Conservation (phyloP, 2,113 vertebrate species). For the Tursiops truncatus region DNA sequence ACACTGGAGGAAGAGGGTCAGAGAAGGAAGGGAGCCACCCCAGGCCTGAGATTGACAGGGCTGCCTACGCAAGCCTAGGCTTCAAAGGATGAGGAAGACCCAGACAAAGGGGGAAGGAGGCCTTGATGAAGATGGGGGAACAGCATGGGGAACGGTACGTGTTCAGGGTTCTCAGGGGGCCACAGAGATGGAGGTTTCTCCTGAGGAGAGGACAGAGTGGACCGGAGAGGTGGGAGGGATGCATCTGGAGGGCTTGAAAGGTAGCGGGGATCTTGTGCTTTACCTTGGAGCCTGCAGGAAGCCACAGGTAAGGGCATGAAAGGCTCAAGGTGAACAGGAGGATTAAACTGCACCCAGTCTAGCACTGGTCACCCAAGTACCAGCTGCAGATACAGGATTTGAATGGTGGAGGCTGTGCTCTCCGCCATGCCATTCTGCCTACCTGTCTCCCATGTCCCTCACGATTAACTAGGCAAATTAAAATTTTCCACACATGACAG, state of each 20-base stretch:
- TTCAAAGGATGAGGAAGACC: not conserved
- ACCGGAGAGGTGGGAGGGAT: not conserved
- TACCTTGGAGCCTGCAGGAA: not conserved
- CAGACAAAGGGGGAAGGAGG: not conserved
- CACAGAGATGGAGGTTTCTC: not conserved
- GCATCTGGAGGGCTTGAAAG: not conserved
- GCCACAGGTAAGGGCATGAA: not conserved
- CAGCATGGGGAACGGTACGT: not conserved
- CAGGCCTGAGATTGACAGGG: not conserved
- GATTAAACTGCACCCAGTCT: not conserved
- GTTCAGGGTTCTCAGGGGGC: not conserved
- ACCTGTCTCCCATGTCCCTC: not conserved
- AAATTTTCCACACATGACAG: not conserved
- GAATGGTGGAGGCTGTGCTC: rapidly evolving
- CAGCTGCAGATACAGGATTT: not conserved
- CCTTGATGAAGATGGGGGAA: not conserved
- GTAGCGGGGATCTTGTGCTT: not conserved
- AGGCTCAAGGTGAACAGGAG: not conserved
- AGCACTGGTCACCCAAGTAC: not conserved
- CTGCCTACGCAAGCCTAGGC: not conserved
- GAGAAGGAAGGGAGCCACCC: not conserved
- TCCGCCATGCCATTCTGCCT: not conserved
- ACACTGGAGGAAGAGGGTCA: not conserved
- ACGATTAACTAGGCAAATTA: not conserved
- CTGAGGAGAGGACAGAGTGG: not conserved